A percentile compares a stretch with the other conserved stretches of the same genome.
Evolutionary conservation across 2,797 vertebrate species (phyloP).

Genomic region (Chanos chanos): DNA sequence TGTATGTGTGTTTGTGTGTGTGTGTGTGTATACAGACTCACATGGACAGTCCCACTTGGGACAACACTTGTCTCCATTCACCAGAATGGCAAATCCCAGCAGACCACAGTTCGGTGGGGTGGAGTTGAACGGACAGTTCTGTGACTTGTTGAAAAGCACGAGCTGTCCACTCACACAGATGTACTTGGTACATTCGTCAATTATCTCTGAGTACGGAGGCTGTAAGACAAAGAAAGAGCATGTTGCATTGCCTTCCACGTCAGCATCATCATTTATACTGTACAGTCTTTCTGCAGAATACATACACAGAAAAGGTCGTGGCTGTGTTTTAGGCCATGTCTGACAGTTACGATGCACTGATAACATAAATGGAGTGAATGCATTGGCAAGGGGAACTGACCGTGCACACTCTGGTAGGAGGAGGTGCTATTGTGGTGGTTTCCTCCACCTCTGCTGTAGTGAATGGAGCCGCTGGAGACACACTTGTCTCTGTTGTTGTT

Average conservation of each 20-base stretch:
- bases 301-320: neutral
- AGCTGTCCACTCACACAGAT: conserved; percentile 90
- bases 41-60: conserved; percentile 96
- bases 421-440: conserved; percentile 32
- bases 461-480: conserved; percentile 4
- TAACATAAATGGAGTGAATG: neutral
- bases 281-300: neutral
- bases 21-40: conserved; percentile 63
- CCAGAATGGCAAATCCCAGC: conserved; percentile 82
- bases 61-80: conserved; percentile 92
- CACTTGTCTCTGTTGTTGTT: neutral
- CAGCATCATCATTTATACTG: neutral
- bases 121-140: conserved; percentile 81
- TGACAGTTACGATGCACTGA: too few species aligned
- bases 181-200: conserved; percentile 85
- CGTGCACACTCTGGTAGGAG: conserved; percentile 62
- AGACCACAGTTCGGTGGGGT: conserved; percentile 86
- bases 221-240: conserved; percentile 40
- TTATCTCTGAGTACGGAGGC: conserved; percentile 78
- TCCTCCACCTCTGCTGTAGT: conserved; percentile 1
- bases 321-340: too few species aligned
- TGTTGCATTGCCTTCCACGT: neutral
- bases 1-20: neutral
- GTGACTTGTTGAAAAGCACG: conserved; percentile 88
- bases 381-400: conserved; percentile 53